Evolutionary conservation across 1,140 invertebrate species (phyloP).

Genomic region (Platyscapa corneri): DNA sequence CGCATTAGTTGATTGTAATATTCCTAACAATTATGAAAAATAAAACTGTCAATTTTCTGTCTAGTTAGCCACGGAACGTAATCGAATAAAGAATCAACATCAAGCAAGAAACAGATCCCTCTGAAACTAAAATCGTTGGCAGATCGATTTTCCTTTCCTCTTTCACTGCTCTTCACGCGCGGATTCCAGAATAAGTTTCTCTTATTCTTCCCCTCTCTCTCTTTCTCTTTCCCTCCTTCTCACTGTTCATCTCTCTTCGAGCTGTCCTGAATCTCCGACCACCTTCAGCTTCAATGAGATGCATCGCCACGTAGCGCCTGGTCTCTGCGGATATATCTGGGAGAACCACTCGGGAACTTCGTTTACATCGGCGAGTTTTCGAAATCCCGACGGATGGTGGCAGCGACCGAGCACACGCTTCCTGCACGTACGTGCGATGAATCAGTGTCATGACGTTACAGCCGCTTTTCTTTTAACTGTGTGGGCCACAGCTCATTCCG

Average conservation of each 20-base stretch:
- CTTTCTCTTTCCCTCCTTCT: constrained; percentile 1
- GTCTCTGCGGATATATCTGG: constrained; percentile 58
- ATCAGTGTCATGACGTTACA: constrained; percentile 51
- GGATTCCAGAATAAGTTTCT: constrained; percentile 24
- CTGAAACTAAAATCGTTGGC: neutral
- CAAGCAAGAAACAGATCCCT: neutral
- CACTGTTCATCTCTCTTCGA: constrained; percentile 7
- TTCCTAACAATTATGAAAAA: no score
- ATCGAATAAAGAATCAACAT: neutral
- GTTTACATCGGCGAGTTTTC: constrained; percentile 60
- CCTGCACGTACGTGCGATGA: constrained; percentile 62
- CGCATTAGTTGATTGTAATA: no score
- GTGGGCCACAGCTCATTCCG: neutral
- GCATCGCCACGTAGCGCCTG: constrained; percentile 62
- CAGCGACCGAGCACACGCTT: constrained; percentile 36
- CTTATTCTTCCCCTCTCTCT: neutral
- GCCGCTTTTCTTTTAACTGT: constrained; percentile 25
- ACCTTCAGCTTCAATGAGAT: constrained; percentile 60
- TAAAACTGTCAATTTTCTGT: no score
- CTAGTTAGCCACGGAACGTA: neutral
- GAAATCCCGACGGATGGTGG: constrained; percentile 57
- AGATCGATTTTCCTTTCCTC: constrained; percentile 6
- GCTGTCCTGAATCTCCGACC: constrained; percentile 1
- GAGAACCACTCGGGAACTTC: constrained; percentile 61
- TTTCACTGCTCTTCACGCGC: neutral